phyloP scores from a whole-genome alignment of 2,888 invertebrate genomes.

The Cephus pulcher region DNA sequence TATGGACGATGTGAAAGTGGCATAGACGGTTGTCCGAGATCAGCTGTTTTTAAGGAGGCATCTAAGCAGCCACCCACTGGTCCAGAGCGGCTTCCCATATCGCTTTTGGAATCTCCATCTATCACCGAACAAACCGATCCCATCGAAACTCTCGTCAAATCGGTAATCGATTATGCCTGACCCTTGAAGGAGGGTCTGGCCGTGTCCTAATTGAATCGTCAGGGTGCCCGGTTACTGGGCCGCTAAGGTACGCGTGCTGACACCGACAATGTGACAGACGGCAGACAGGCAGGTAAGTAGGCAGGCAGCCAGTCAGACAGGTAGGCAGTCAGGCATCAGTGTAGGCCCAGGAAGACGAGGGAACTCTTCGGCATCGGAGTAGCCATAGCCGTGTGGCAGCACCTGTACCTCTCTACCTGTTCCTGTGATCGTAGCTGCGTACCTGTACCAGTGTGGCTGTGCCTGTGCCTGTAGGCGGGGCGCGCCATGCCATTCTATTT shows the following conservation, averaged over 20 bases:
- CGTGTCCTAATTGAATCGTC: conserved; percentile 61
- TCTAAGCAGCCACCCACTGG: background rate
- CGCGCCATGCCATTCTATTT: conserved; percentile 64
- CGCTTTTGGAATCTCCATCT: conserved; percentile 31
- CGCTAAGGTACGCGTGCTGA: conserved; percentile 44
- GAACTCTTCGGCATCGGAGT: conserved; percentile 27
- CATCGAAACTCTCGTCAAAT: conserved; percentile 41
- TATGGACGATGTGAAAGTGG: background rate
- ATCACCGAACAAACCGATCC: conserved; percentile 42
- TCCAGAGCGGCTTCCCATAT: conserved; percentile 13
- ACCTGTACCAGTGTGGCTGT: conserved; percentile 22
- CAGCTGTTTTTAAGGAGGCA: background rate
- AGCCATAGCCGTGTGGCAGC: conserved; percentile 16
- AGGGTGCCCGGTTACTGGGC: conserved; percentile 45
- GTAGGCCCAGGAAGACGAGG: conserved; percentile 21
- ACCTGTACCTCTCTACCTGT: conserved; percentile 24
- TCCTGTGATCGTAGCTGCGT: background rate
- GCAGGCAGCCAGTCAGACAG: background rate
- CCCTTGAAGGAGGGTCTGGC: conserved; percentile 3
- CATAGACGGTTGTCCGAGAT: background rate
- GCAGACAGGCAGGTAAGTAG: conserved; percentile 16
- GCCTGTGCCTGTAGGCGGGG: conserved; percentile 56
- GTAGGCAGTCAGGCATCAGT: conserved; percentile 33
- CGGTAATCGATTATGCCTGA: conserved; percentile 50
- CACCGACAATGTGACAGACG: conserved; percentile 57